A percentile compares a stretch with the other conserved stretches of the same genome.
These are phyloP conservation scores for Zaprionus capensis DNA, from an alignment of 1,140 invertebrate species.

Conservation along the genomic window DNA sequence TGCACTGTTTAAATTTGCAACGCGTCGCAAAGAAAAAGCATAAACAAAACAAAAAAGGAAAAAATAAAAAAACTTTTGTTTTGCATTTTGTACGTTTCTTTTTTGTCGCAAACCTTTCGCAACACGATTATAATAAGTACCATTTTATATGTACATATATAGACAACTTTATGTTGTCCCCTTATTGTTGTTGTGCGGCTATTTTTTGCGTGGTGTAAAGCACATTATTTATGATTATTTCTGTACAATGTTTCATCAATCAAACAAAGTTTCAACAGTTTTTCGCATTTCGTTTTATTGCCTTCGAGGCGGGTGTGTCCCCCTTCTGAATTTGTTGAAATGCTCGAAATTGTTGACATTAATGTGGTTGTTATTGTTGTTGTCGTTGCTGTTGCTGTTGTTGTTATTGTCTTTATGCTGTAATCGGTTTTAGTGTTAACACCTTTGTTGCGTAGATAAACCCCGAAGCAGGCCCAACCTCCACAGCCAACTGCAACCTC, in stretches of 20 bases:
- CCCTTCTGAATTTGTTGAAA: constrained; percentile 19
- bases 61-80: constrained; percentile 24
- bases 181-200: constrained; percentile 9
- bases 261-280: constrained; percentile 71
- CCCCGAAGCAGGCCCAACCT: constrained; percentile 29
- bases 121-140: constrained; percentile 41
- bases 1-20: constrained; percentile 62
- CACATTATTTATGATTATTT: constrained; percentile 77
- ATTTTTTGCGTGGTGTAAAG: constrained; percentile 32
- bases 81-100: constrained; percentile 14
- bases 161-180: constrained; percentile 39
- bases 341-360: constrained; percentile 1
- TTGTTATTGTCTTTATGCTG: constrained; percentile 34
- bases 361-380: constrained; percentile 7
- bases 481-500: constrained; percentile 29
- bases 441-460: constrained; percentile 47
- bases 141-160: constrained; percentile 5
- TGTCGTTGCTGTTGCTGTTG: not conserved
- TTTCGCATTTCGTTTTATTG: constrained; percentile 8
- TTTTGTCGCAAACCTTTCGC: constrained; percentile 43
- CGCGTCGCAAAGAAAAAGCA: constrained; percentile 42
- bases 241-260: constrained; percentile 74
- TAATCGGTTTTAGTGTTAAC: constrained; percentile 58
- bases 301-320: constrained; percentile 35
- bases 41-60: constrained; percentile 6